Evolutionary conservation across 2,113 vertebrate genomes (phyloP).

Genomic region (Pycnonotus jocosus): DNA sequence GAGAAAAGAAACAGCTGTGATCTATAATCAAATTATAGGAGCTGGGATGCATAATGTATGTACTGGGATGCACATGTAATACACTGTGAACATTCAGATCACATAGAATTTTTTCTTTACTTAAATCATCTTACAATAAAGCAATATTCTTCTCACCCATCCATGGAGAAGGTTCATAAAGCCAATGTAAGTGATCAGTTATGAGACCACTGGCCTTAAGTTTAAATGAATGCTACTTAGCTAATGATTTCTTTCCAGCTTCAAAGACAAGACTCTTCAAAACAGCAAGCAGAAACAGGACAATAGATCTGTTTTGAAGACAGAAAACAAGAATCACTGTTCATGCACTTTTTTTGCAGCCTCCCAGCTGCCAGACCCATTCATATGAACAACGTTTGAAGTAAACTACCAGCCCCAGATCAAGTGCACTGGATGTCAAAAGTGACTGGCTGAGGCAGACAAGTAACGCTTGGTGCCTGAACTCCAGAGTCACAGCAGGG

Average conservation of each 20-base stretch:
- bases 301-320: conserved; percentile 58
- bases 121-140: neutral
- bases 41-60: neutral
- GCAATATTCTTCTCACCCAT: neutral
- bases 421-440: conserved; percentile 55
- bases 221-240: neutral
- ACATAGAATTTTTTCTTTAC: neutral
- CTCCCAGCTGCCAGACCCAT: conserved; percentile 55
- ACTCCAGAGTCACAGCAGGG: conserved; percentile 30
- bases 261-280: conserved; percentile 55
- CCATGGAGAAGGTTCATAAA: conserved; percentile 1
- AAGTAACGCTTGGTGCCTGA: conserved; percentile 17
- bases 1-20: neutral
- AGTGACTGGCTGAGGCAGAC: conserved; percentile 50
- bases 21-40: neutral
- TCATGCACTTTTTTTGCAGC: conserved; percentile 42
- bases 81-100: neutral
- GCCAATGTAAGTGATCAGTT: conserved; percentile 19
- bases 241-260: conserved; percentile 41
- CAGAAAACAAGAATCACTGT: conserved; percentile 58
- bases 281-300: conserved; percentile 41
- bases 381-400: conserved; percentile 52
- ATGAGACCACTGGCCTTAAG: conserved; percentile 8
- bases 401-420: conserved; percentile 62
- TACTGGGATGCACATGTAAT: neutral